A percentile compares a stretch with the other conserved stretches of the same genome.
Evolutionary conservation across 2,888 invertebrate species (phyloP).

Genomic region (Phania funesta): DNA sequence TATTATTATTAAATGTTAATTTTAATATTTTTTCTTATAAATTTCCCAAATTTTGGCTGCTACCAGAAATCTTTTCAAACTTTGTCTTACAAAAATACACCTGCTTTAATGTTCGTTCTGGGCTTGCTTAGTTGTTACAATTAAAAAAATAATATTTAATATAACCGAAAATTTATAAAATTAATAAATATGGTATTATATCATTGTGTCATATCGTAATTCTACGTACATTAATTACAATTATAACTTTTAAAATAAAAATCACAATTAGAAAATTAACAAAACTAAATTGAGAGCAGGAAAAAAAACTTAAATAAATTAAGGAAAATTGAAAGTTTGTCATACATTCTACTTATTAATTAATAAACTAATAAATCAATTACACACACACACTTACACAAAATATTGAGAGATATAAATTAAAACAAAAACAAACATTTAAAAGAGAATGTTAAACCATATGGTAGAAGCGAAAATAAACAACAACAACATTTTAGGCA

Average conservation of each 20-base stretch:
- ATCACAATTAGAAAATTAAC: constrained; percentile 58
- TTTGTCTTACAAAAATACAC: not conserved
- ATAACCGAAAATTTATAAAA: constrained; percentile 30
- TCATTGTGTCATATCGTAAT: constrained; percentile 81
- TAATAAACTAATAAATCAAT: constrained; percentile 44
- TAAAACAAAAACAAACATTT: not conserved
- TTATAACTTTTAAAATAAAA: constrained; percentile 65
- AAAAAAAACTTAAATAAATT: constrained; percentile 32
- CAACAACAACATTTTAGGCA: constrained; percentile 29
- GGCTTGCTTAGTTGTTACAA: constrained; percentile 75
- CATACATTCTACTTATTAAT: constrained; percentile 40
- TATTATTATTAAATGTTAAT: not conserved
- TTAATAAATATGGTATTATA: constrained; percentile 69
- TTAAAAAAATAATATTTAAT: constrained; percentile 66
- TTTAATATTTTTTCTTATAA: not conserved
- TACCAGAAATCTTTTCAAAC: not conserved
- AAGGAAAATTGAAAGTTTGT: constrained; percentile 51
- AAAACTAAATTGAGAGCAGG: constrained; percentile 42
- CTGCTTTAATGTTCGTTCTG: constrained; percentile 72
- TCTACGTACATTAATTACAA: constrained; percentile 69
- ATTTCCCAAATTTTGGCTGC: not conserved
- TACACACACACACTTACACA: constrained; percentile 13
- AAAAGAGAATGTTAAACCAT: not conserved
- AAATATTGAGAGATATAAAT: constrained; percentile 15
- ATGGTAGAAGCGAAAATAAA: not conserved